Percentiles rank a stretch among this genome's conserved stretches.
Conservation (phyloP, 2,797 vertebrate species). For the Anguilla obscura region DNA sequence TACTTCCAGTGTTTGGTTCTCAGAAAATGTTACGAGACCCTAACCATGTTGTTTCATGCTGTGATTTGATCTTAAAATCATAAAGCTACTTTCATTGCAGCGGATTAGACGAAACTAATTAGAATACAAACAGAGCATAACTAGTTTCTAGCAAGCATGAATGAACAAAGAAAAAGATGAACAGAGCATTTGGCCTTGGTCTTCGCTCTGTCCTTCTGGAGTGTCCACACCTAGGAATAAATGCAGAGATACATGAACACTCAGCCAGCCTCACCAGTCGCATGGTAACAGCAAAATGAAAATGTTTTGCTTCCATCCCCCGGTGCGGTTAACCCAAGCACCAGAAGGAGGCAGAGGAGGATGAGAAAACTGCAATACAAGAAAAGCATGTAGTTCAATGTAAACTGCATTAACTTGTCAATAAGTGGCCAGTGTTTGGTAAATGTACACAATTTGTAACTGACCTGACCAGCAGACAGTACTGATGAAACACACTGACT, state of each 20-base stretch:
- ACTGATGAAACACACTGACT: not conserved
- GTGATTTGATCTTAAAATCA: not conserved
- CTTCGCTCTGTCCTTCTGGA: not conserved
- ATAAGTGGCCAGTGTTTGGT: not conserved
- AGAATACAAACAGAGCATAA: not conserved
- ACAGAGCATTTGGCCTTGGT: not conserved
- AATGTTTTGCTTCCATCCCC: not conserved
- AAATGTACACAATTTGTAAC: not conserved
- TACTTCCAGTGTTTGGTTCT: not conserved
- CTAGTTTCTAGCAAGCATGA: not conserved
- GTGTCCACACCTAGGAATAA: not conserved
- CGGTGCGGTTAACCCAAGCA: not conserved
- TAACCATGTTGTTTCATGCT: not conserved
- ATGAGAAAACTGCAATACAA: not conserved
- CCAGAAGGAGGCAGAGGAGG: not conserved
- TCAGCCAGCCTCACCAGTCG: not conserved
- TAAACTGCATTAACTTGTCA: not conserved
- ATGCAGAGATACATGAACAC: not conserved
- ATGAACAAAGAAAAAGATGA: not conserved
- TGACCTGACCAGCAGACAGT: not conserved
- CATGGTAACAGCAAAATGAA: not conserved
- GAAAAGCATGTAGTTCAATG: not conserved
- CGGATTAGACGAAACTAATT: too few relatives aligned
- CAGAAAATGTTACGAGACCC: not conserved
- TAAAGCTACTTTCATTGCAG: not conserved